Evolutionary conservation across 2,888 invertebrate genomes (phyloP).

Genomic region (Amiota minor): DNA sequence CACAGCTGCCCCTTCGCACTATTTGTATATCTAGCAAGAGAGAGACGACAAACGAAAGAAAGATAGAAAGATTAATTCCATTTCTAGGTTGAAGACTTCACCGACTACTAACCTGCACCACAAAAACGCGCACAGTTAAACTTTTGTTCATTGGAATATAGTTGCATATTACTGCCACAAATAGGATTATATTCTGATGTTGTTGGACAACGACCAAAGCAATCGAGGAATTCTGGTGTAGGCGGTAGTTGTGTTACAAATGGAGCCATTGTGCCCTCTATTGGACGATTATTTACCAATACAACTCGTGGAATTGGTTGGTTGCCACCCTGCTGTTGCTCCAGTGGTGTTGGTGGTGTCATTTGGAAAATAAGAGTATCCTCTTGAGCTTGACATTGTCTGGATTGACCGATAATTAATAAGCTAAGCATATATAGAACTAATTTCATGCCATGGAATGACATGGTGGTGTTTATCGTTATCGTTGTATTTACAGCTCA

Average conservation of each 20-base stretch:
- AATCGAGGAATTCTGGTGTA: slow-evolving; percentile 57
- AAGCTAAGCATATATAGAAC: too few relatives aligned
- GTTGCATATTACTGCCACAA: slow-evolving; percentile 67
- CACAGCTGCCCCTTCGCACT: slow-evolving; percentile 66
- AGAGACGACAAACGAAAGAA: background rate
- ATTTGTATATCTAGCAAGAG: slow-evolving; percentile 62
- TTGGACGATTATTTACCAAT: slow-evolving; percentile 60
- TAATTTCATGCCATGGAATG: too few relatives aligned
- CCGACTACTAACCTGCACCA: slow-evolving; percentile 67
- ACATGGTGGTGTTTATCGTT: too few relatives aligned
- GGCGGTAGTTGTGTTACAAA: slow-evolving; percentile 54
- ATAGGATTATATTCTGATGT: slow-evolving; percentile 72
- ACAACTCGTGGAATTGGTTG: slow-evolving; percentile 45
- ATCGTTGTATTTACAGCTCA: too few relatives aligned
- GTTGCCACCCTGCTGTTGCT: slow-evolving; percentile 8
- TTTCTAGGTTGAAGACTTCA: too few relatives aligned
- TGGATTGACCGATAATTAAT: too few relatives aligned
- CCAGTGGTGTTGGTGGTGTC: slow-evolving; percentile 24
- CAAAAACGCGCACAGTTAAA: slow-evolving; percentile 69
- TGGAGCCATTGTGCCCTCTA: slow-evolving; percentile 53
- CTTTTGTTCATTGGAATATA: slow-evolving; percentile 69
- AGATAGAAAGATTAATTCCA: background rate
- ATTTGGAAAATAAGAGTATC: slow-evolving; percentile 48
- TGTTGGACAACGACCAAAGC: slow-evolving; percentile 66
- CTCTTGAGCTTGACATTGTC: slow-evolving; percentile 34